A percentile compares a stretch with the other conserved stretches of the same genome.
phyloP scores from a whole-genome alignment of 2,888 invertebrate genomes.

The Torymus texanus region DNA sequence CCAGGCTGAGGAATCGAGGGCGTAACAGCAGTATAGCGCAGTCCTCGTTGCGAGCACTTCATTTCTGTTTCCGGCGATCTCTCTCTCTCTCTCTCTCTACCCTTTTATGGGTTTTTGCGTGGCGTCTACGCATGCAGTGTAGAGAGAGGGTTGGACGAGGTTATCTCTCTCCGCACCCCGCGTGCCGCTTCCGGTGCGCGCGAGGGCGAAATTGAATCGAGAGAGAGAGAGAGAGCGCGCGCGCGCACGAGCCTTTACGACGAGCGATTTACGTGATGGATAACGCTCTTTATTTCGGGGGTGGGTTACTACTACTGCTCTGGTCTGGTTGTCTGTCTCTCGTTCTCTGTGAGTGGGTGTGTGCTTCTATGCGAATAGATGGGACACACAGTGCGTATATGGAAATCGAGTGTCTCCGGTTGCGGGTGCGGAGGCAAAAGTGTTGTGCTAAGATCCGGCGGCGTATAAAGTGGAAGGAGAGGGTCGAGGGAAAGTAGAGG shows the following conservation, averaged over 20 bases:
- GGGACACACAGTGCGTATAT: too few species aligned
- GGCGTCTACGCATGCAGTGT: background rate
- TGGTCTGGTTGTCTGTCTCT: background rate
- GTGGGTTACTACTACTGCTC: background rate
- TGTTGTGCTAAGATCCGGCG: too few species aligned
- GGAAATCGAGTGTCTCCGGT: too few species aligned
- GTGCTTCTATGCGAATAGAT: background rate
- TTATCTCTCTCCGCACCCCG: background rate
- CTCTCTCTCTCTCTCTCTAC: background rate
- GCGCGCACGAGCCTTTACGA: conserved; percentile 35
- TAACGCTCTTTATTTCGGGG: conserved; percentile 46
- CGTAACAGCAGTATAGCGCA: background rate
- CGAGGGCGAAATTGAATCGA: conserved; percentile 45
- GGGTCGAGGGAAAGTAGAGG: too few species aligned
- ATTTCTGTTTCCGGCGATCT: conserved; percentile 45
- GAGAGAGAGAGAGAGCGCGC: too few species aligned
- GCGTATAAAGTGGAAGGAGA: too few species aligned
- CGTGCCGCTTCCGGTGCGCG: too few species aligned
- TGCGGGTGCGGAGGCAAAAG: too few species aligned
- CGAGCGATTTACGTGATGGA: conserved; percentile 51
- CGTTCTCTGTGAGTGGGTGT: too few species aligned
- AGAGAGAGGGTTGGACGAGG: background rate
- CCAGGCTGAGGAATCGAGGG: background rate
- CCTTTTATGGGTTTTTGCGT: conserved; percentile 47
- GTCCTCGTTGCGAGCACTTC: conserved; percentile 42